Evolutionary conservation across 1,140 invertebrate species (phyloP).

Genomic region (Zaprionus camerounensis): DNA sequence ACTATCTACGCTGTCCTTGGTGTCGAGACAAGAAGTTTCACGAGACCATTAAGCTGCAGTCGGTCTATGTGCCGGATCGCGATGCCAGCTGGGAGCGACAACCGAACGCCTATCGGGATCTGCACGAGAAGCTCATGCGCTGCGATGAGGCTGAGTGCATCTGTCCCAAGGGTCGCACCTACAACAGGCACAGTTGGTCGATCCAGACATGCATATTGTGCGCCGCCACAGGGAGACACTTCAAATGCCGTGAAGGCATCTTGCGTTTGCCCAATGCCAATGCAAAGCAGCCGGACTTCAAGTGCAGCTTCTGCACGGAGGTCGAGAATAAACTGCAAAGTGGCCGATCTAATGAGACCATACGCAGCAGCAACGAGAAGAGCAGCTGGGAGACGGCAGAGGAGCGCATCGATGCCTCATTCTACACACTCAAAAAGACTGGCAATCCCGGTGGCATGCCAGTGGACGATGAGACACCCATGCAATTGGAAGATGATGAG

Average conservation of each 20-base stretch:
- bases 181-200: conserved; percentile 23
- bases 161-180: conserved; percentile 53
- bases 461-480: background rate
- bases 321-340: conserved; percentile 32
- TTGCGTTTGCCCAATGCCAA: background rate
- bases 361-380: background rate
- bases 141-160: conserved; percentile 55
- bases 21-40: conserved; percentile 59
- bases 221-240: conserved; percentile 35
- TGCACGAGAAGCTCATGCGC: conserved; percentile 38
- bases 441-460: background rate
- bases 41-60: conserved; percentile 48
- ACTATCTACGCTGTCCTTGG: conserved; percentile 76
- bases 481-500: conserved; percentile 9
- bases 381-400: background rate
- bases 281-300: conserved; percentile 8
- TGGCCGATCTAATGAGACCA: background rate
- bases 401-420: conserved; percentile 18
- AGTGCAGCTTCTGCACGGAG: conserved; percentile 34
- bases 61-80: conserved; percentile 71
- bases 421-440: conserved; percentile 26
- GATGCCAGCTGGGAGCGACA: conserved; percentile 72
- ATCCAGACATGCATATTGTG: conserved; percentile 50
- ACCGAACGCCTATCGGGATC: conserved; percentile 59
- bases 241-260: conserved; percentile 28